These are phyloP conservation scores for Pachycephala philippinensis DNA, from an alignment of 2,113 vertebrate species.

Conservation along the genomic window DNA sequence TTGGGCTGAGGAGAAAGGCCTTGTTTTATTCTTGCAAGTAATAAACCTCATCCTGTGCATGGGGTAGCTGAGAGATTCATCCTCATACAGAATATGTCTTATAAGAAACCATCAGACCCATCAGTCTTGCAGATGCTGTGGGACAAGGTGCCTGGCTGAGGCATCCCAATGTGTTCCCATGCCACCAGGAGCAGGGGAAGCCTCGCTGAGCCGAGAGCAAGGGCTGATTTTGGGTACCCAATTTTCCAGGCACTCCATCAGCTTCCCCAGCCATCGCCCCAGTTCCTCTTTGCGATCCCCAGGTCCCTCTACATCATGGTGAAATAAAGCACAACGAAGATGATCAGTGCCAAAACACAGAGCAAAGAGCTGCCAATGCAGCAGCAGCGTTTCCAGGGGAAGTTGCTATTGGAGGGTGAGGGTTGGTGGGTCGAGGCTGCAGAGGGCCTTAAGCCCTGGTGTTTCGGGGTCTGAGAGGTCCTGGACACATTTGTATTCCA, in stretches of 20 bases:
- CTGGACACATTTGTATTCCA: accelerated
- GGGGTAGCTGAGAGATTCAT: background rate
- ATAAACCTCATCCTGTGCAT: background rate
- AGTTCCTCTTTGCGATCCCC: accelerated
- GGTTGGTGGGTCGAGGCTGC: accelerated
- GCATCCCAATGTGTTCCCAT: accelerated
- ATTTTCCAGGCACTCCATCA: background rate
- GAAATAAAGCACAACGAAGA: background rate
- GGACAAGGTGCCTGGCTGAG: background rate
- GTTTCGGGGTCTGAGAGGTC: background rate
- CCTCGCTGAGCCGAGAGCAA: accelerated
- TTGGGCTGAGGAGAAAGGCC: background rate
- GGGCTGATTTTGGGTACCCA: background rate
- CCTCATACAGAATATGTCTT: background rate
- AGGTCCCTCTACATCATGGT: background rate
- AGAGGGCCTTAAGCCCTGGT: accelerated
- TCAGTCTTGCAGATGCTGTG: background rate
- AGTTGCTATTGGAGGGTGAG: background rate
- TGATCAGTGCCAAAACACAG: background rate
- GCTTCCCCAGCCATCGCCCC: background rate
- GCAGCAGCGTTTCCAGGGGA: background rate
- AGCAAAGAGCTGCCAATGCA: background rate
- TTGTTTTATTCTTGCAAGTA: background rate
- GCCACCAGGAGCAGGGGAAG: background rate
- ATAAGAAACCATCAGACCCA: background rate